phyloP scores from a whole-genome alignment of 2,797 vertebrate genomes.

The Ptychadena robeensis region DNA sequence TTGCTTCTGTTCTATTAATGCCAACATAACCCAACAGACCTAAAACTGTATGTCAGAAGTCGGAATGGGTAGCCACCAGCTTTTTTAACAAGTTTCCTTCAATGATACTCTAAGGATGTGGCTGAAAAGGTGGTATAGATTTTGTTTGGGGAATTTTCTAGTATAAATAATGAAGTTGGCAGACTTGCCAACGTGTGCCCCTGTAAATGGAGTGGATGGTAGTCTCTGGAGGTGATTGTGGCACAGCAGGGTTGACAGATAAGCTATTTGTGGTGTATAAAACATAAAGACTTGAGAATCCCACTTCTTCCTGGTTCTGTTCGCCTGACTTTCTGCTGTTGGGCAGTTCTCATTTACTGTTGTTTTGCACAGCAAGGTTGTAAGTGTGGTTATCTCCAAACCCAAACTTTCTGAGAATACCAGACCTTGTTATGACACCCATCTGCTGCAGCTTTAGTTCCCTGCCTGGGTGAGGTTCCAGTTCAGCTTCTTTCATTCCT shows the following conservation, averaged over 20 bases:
- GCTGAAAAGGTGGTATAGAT: no score
- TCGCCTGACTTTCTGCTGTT: neutral
- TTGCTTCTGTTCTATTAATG: no score
- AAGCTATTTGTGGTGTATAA: neutral
- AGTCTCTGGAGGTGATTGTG: neutral
- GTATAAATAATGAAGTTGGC: neutral
- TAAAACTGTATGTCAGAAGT: no score
- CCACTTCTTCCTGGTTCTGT: neutral
- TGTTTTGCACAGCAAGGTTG: slow-evolving; percentile 64
- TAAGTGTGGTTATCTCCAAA: slow-evolving; percentile 64
- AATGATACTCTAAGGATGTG: no score
- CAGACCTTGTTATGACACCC: slow-evolving; percentile 60
- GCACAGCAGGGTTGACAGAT: neutral
- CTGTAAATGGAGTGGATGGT: neutral
- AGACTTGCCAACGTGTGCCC: neutral
- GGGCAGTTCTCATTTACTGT: neutral
- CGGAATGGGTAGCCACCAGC: no score
- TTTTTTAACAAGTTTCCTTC: no score
- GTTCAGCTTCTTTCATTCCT: slow-evolving; percentile 62
- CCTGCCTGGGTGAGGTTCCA: slow-evolving; percentile 56
- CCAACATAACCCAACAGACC: no score
- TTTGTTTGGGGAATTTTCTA: neutral
- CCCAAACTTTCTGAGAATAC: slow-evolving; percentile 50
- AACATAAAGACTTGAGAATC: neutral
- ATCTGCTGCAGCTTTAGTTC: slow-evolving; percentile 62